Conservation (phyloP, 2,888 invertebrate species). For the Schizotus pectinicornis region DNA sequence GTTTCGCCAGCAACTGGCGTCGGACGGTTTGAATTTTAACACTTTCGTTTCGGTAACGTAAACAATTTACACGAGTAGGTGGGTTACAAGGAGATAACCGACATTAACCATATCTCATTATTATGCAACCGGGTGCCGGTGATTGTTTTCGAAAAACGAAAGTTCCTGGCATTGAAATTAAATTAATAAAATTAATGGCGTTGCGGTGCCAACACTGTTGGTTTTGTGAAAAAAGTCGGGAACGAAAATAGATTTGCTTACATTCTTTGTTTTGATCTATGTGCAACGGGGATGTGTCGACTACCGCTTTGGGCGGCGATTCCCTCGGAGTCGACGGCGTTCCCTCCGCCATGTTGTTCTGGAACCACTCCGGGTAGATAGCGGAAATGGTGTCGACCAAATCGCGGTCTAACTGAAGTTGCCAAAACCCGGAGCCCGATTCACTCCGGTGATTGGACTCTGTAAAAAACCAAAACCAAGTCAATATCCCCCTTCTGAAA, state of each 20-base stretch:
- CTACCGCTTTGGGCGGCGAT: slow-evolving; percentile 89
- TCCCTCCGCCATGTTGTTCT: slow-evolving; percentile 59
- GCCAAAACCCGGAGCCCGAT: slow-evolving; percentile 84
- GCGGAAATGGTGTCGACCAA: slow-evolving; percentile 90
- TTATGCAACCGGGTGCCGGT: slow-evolving; percentile 1
- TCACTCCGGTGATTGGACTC: slow-evolving; percentile 69
- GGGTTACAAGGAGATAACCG: slow-evolving; percentile 16
- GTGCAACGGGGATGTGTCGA: slow-evolving; percentile 93
- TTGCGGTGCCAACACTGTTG: not conserved
- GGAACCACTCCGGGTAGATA: slow-evolving; percentile 94
- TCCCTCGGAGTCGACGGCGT: slow-evolving; percentile 56
- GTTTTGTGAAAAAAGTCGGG: not conserved
- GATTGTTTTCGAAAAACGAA: slow-evolving; percentile 7
- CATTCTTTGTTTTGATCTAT: slow-evolving; percentile 99
- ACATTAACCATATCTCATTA: slow-evolving; percentile 5
- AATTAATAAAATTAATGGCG: not conserved
- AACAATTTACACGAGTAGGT: slow-evolving; percentile 27
- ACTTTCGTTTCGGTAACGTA: slow-evolving; percentile 31
- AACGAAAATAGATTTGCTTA: slow-evolving; percentile 64
- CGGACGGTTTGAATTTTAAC: slow-evolving; percentile 20
- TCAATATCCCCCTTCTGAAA: not conserved
- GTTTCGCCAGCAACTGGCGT: slow-evolving; percentile 14
- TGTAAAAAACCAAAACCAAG: slow-evolving; percentile 57
- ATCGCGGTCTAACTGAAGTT: slow-evolving; percentile 91
- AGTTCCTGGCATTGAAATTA: slow-evolving; percentile 13